These are phyloP conservation scores for Allolobophora icterica DNA, from an alignment of 2,888 invertebrate genomes.

Conservation along the genomic window DNA sequence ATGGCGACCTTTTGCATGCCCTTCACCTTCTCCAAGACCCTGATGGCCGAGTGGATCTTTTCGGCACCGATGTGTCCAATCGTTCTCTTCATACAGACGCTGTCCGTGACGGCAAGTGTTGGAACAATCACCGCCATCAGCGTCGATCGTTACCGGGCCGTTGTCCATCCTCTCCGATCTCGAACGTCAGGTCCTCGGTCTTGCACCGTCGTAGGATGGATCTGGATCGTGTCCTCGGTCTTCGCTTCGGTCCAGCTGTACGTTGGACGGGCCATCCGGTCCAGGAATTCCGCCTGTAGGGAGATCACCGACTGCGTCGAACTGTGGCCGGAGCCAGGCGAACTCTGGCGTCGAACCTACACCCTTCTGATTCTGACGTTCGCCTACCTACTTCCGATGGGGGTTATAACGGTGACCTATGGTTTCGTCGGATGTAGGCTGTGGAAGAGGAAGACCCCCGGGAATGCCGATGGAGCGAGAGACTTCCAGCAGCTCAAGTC, in stretches of 20 bases:
- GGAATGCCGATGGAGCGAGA: slow-evolving; percentile 66
- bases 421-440: slow-evolving; percentile 65
- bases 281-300: background rate
- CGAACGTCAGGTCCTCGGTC: slow-evolving; percentile 64
- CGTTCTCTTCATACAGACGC: slow-evolving; percentile 52
- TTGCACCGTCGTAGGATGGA: slow-evolving; percentile 61
- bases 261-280: slow-evolving; percentile 49
- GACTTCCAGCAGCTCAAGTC: slow-evolving; percentile 64
- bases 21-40: slow-evolving; percentile 74
- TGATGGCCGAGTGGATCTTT: slow-evolving; percentile 67
- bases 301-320: slow-evolving; percentile 46
- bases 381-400: slow-evolving; percentile 64
- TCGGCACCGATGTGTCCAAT: slow-evolving; percentile 67
- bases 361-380: slow-evolving; percentile 56
- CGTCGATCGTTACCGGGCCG: slow-evolving; percentile 64
- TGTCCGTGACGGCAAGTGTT: slow-evolving; percentile 65
- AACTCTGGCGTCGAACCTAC: slow-evolving; percentile 54
- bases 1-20: slow-evolving; percentile 91
- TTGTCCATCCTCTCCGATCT: slow-evolving; percentile 60
- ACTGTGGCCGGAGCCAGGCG: slow-evolving; percentile 54
- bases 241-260: slow-evolving; percentile 64
- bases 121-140: slow-evolving; percentile 68
- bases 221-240: slow-evolving; percentile 65
- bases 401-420: slow-evolving; percentile 66
- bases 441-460: slow-evolving; percentile 66